Conservation (phyloP, 2,113 vertebrate genomes). For the Xiphorhynchus elegans region DNA sequence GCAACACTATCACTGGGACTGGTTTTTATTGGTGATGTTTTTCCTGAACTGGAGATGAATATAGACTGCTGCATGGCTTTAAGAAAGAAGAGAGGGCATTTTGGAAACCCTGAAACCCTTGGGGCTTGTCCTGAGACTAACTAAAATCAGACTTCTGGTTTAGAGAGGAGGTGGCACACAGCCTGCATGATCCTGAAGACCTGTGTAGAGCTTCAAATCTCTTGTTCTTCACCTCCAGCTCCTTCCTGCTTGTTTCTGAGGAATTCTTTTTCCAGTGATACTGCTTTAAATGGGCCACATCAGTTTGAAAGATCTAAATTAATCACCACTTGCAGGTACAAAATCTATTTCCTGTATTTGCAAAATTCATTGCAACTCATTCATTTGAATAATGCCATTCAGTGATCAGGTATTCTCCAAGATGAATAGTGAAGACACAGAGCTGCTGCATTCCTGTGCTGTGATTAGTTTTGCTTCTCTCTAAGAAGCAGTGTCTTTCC, state of each 20-base stretch:
- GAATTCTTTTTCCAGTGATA: background rate
- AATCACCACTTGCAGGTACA: background rate
- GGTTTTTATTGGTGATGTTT: background rate
- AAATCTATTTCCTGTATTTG: conserved; percentile 44
- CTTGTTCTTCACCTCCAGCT: background rate
- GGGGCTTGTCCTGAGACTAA: background rate
- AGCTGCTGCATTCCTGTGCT: background rate
- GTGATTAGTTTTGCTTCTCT: background rate
- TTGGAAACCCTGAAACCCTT: background rate
- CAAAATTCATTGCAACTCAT: conserved; percentile 9
- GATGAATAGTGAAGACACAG: background rate
- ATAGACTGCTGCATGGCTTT: background rate
- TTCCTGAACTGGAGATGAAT: background rate
- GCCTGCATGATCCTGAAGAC: background rate
- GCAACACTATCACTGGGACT: background rate
- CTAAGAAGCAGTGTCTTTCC: background rate
- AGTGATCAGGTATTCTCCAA: conserved; percentile 1
- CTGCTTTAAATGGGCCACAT: background rate
- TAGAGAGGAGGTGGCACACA: background rate
- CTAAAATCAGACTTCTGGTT: background rate
- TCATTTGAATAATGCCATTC: background rate
- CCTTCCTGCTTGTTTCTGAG: background rate
- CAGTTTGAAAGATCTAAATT: background rate
- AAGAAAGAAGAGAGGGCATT: background rate
- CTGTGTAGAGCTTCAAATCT: background rate